Base-by-base conservation (phyloP, 1,140 invertebrate species). In the Drosophila nasuta region DNA sequence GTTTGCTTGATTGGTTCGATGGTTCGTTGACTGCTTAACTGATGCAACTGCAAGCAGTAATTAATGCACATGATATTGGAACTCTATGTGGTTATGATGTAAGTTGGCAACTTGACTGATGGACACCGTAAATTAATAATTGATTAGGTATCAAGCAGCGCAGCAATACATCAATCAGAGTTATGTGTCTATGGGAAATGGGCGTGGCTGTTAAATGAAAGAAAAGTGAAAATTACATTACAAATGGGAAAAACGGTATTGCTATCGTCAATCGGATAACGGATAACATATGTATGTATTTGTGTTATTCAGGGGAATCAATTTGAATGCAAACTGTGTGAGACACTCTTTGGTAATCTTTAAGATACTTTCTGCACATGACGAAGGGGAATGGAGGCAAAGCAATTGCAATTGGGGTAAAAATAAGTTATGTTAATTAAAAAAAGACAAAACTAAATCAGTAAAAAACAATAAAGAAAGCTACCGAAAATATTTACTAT, bases 41-140 rank as follows among this genome's bases (percentile, higher is more conserved):
- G 85, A 82, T 83, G 83, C 83, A 81, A 82, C 73, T 62, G 62
- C 54, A 69, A 66, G 60, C 46, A 54, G 77, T 85, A 75, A 85
- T 88, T 89, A 88, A 88, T 89, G 80, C 83, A 79, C 66, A 75
- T 76, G 76, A 79, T 79, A 76, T 76, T 78, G 62, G 43, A 67
- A 63, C 63, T 73, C 73, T 76, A 49, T 65, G 72, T 60, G 54
- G 41, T 20, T 49, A 68, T 87, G 85, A 88, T 89, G 83, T 83
- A 88, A 88, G 77, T 28, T 56, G 35, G 13, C 41, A 59, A 67
- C 62, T 69, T 51, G 66, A 65, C 77, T 77, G 79, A 88, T 82
- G 72, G 83, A 79, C 83, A 88, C 76, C 76, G 8, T 38, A 20
- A 71, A 86, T 81, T 80, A 59, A 77, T 88, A 89, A 88, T 89